These are phyloP conservation scores for Bombus haemorrhoidalis DNA, from an alignment of 1,140 invertebrate genomes.

Conservation along the genomic window DNA sequence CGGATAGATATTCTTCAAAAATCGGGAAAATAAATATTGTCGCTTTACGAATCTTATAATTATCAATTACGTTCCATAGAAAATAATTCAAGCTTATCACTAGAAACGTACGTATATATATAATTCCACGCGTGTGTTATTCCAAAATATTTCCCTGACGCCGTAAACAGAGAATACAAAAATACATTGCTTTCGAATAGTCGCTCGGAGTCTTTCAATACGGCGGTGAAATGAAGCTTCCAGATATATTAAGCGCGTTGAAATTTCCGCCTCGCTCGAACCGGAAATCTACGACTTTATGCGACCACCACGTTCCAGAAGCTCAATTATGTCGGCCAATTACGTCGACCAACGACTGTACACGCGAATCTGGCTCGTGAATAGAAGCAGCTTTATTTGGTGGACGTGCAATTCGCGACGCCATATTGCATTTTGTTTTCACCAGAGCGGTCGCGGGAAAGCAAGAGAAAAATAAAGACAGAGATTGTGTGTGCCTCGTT, in stretches of 20 bases:
- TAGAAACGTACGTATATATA: background rate
- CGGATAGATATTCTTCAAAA: background rate
- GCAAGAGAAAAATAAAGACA: background rate
- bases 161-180: background rate
- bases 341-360: conserved; percentile 36
- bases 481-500: conserved; percentile 50
- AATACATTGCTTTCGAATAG: background rate
- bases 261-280: background rate
- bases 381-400: conserved; percentile 30
- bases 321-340: conserved; percentile 36
- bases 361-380: conserved; percentile 15
- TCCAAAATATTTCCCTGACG: background rate
- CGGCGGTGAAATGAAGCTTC: background rate
- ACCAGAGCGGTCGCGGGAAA: background rate
- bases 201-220: background rate
- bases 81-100: conserved; percentile 1
- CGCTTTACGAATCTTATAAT: background rate
- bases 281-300: background rate
- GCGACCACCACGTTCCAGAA: conserved; percentile 38
- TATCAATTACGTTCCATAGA: background rate
- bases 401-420: background rate
- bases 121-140: background rate
- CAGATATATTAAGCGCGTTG: background rate
- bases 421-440: conserved; percentile 14
- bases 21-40: background rate